Evolutionary conservation across 2,888 invertebrate species (phyloP).

Genomic region (Monopis laevigella): DNA sequence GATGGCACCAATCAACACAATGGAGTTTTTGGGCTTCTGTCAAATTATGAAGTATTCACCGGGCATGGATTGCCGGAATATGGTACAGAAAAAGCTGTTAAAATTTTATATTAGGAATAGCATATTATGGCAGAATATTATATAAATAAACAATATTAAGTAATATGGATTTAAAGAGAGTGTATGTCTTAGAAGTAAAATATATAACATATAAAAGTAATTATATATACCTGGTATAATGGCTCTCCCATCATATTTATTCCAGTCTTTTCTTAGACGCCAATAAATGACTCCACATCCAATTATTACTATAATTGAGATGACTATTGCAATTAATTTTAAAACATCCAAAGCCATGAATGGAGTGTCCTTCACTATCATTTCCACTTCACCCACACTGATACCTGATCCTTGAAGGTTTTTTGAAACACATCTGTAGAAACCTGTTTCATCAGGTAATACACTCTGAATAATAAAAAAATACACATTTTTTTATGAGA

Average conservation of each 20-base stretch:
- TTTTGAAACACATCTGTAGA: conserved; percentile 72
- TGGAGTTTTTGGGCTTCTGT: too few relatives aligned
- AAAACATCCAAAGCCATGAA: conserved; percentile 50
- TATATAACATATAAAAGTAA: too few relatives aligned
- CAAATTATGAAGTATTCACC: too few relatives aligned
- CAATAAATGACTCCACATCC: conserved; percentile 50
- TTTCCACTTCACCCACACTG: conserved; percentile 66
- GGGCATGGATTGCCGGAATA: too few relatives aligned
- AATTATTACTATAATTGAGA: conserved; percentile 52
- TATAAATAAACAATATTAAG: too few relatives aligned
- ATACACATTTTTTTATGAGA: too few relatives aligned
- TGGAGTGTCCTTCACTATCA: conserved; percentile 62
- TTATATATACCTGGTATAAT: conserved; percentile 41
- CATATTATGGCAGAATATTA: too few relatives aligned
- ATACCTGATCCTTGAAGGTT: conserved; percentile 59
- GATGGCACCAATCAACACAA: too few relatives aligned
- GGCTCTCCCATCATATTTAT: conserved; percentile 44
- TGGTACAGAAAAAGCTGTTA: too few relatives aligned
- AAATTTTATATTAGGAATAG: too few relatives aligned
- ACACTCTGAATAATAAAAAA: conserved; percentile 71
- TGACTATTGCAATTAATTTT: conserved; percentile 51
- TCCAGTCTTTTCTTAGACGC: conserved; percentile 49
- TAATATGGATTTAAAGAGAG: too few relatives aligned
- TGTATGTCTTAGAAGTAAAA: too few relatives aligned
- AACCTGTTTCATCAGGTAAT: conserved; percentile 69